Base-by-base conservation (phyloP, 1,140 invertebrate species). In the Aplysia californica region DNA sequence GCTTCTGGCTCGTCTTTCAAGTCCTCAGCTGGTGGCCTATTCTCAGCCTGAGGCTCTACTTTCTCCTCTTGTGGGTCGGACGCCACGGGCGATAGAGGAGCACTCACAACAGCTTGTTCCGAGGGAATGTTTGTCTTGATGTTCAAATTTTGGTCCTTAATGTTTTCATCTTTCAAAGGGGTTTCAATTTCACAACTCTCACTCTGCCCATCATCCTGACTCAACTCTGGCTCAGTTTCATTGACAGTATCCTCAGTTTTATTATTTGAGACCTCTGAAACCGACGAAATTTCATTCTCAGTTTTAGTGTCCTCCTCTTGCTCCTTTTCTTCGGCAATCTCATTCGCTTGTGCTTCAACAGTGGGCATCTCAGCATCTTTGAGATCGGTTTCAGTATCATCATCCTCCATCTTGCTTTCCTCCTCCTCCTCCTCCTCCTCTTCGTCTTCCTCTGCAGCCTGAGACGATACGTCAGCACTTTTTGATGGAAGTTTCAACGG, bases 71-170 rank as follows among this genome's bases (percentile, higher is more conserved):
- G n/a, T n/a, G n/a, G n/a, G n/a, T n/a, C n/a, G n/a, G n/a, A n/a
- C n/a, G n/a, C n/a, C n/a, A n/a, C n/a, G n/a, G n/a, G n/a, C n/a
- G n/a, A n/a, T n/a, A n/a, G n/a, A n/a, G n/a, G n/a, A n/a, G n/a
- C n/a, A n/a, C n/a, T n/a, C n/a, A n/a, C n/a, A n/a, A n/a, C n/a
- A n/a, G n/a, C n/a, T 26, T n/a, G 23, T 23, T 72, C 36, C 59
- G 59, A 61, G 70, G 55, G 61, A 39, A 61, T 72, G 38, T 20
- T 61, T 0, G 61, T 72, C 41, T 72, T 72, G 58, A 72, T 72
- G 26, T 72, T 72, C 4, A 72, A 38, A 38, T 72, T 72, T 38
- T 61, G 70, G 56, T 72, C 70, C 61, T 72, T 72, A 4, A 61
- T 61, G n/a, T n/a, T n/a, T n/a, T n/a, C n/a, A n/a, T n/a, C n/a